phyloP scores from a whole-genome alignment of 92 coral and sea anemone genomes.

The Meandrina meandrites region DNA sequence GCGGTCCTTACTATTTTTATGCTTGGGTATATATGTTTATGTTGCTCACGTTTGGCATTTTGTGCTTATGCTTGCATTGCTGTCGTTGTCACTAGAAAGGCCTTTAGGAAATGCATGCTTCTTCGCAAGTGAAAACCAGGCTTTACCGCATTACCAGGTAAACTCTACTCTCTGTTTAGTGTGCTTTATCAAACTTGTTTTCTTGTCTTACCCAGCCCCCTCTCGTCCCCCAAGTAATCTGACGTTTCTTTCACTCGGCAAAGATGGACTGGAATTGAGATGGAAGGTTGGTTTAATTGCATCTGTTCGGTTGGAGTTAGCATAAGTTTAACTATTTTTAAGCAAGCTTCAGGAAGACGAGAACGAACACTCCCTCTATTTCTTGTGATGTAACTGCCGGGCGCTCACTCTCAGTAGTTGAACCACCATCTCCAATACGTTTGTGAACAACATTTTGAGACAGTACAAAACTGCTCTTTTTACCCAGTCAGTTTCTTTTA shows the following conservation, averaged over 20 bases:
- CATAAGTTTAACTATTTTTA: not conserved
- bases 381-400: too few relatives aligned
- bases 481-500: too few relatives aligned
- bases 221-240: constrained; percentile 80
- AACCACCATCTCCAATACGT: too few relatives aligned
- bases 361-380: too few relatives aligned
- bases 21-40: too few relatives aligned
- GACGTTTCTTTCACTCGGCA: constrained; percentile 51
- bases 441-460: too few relatives aligned
- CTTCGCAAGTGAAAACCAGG: not conserved
- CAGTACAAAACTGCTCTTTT: too few relatives aligned
- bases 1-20: too few relatives aligned
- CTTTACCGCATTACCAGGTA: not conserved
- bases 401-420: too few relatives aligned
- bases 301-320: not conserved
- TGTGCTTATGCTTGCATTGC: too few relatives aligned
- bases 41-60: too few relatives aligned
- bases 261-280: constrained; percentile 65
- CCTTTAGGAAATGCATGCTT: not conserved
- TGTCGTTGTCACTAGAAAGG: not conserved
- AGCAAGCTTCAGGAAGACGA: too few relatives aligned
- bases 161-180: not conserved
- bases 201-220: constrained; percentile 67
- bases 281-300: constrained; percentile 75
- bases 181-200: not conserved